A percentile compares a stretch with the other conserved stretches of the same genome.
Conservation (phyloP, 2,797 vertebrate genomes). For the Rhabdophis nuchalis region DNA sequence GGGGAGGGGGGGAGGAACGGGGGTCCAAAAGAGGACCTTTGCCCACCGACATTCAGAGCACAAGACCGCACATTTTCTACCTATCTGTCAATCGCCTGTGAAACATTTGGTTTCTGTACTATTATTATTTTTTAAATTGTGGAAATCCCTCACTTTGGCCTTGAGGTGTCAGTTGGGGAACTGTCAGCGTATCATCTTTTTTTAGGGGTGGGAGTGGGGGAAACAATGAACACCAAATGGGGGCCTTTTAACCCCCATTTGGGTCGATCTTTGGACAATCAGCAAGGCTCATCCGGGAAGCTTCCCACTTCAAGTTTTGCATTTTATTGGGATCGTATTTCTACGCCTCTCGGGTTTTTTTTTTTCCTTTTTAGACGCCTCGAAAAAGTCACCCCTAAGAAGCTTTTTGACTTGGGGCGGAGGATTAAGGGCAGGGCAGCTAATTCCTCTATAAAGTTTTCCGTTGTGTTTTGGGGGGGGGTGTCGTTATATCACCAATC, state of each 20-base stretch:
- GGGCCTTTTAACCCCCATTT: constrained; percentile 43
- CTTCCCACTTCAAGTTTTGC: not conserved
- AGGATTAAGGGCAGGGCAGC: constrained; percentile 4
- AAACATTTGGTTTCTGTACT: not conserved
- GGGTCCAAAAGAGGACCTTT: constrained; percentile 14
- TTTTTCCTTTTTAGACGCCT: not conserved
- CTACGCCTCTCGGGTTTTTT: not conserved
- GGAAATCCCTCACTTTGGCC: constrained; percentile 38
- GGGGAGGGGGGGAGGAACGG: constrained; percentile 25
- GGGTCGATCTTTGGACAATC: constrained; percentile 59
- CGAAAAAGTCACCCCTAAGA: constrained; percentile 44
- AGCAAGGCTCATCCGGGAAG: constrained; percentile 54
- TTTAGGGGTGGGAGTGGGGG: not conserved
- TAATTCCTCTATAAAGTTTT: not conserved
- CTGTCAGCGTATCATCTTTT: not conserved
- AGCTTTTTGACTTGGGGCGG: constrained; percentile 50
- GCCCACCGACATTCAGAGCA: not conserved
- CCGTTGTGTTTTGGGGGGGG: constrained; percentile 19
- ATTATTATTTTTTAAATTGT: constrained; percentile 16
- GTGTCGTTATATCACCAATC: not conserved
- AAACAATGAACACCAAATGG: not conserved
- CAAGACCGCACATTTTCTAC: constrained; percentile 45
- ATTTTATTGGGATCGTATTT: not conserved
- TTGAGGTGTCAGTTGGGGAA: constrained; percentile 46
- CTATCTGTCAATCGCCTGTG: constrained; percentile 21